These are phyloP conservation scores for zebrafish (Danio rerio) DNA, from an alignment of 2,113 vertebrate genomes.

Conservation along the genomic window GRCz12tu NC_133188.1:38303501-38304000, in stretches of 20 bases:
- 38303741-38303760: background rate
- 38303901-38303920: background rate
- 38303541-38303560: background rate
- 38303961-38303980: background rate
- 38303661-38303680: background rate
- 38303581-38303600: background rate
- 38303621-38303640: background rate
- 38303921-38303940: constrained; percentile 25
- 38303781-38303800: background rate
- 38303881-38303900: background rate
- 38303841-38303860: background rate
- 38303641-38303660: background rate
- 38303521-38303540: constrained; percentile 13
- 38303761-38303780: background rate
- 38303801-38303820: background rate
- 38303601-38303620: background rate
- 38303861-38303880: background rate
- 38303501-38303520: too few relatives aligned
- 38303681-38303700: background rate
- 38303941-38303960: background rate
- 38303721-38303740: constrained; percentile 9
- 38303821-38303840: constrained; percentile 11
- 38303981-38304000: constrained; percentile 6
- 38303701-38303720: background rate
- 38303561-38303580: background rate